Percentiles rank a stretch among this genome's conserved stretches.
phyloP scores from a whole-genome alignment of 2,888 invertebrate species.

The Erebia epiphron region DNA sequence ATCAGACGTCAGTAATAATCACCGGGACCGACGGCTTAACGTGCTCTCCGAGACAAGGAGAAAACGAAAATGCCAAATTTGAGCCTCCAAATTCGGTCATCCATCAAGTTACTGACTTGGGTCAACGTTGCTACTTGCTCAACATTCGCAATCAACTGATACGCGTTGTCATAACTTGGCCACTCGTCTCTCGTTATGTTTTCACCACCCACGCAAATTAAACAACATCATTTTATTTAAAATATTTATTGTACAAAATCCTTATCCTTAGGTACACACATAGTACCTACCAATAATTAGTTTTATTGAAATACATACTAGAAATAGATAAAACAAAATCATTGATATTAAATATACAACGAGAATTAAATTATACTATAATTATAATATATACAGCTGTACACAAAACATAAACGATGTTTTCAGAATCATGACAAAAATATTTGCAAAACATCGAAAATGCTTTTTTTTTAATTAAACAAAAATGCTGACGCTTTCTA shows the following conservation, averaged over 20 bases:
- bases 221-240: slow-evolving; percentile 23
- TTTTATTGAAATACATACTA: slow-evolving; percentile 22
- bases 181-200: too few relatives aligned
- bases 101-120: too few relatives aligned
- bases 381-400: slow-evolving; percentile 43
- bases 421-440: slow-evolving; percentile 4
- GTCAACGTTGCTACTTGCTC: too few relatives aligned
- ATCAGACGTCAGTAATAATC: too few relatives aligned
- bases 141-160: too few relatives aligned
- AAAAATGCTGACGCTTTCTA: neutral
- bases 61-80: too few relatives aligned
- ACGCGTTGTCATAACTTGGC: too few relatives aligned
- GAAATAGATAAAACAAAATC: slow-evolving; percentile 26
- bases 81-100: too few relatives aligned
- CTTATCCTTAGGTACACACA: slow-evolving; percentile 34
- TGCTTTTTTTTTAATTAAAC: neutral
- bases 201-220: too few relatives aligned
- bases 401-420: slow-evolving; percentile 27
- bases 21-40: too few relatives aligned
- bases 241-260: slow-evolving; percentile 45
- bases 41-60: too few relatives aligned
- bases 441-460: slow-evolving; percentile 3
- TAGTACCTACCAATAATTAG: neutral
- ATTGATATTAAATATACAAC: slow-evolving; percentile 28
- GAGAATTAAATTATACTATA: slow-evolving; percentile 15